Conservation (phyloP, 2,888 invertebrate species). For the Macrophya alboannulata region DNA sequence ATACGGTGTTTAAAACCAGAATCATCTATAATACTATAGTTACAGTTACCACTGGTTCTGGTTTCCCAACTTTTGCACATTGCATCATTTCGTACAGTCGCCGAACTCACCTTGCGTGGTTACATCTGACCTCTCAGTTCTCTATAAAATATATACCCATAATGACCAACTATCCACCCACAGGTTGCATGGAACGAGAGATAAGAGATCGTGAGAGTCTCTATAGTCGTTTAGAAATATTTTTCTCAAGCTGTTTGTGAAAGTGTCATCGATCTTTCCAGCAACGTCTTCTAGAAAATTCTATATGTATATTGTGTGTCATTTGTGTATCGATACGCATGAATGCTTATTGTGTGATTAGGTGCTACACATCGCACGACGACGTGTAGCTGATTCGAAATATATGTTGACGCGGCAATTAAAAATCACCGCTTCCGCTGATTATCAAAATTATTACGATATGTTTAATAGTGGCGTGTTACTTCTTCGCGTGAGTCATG, state of each 20-base stretch:
- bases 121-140: conserved; percentile 38
- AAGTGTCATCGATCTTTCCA: background rate
- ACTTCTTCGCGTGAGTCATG: conserved; percentile 46
- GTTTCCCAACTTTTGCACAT: conserved; percentile 22
- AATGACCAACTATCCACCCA: background rate
- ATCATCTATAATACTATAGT: conserved; percentile 24
- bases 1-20: conserved; percentile 29
- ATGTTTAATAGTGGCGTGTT: conserved; percentile 28
- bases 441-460: conserved; percentile 44
- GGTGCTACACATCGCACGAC: conserved; percentile 1
- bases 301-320: background rate
- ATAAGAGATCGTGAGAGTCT: background rate
- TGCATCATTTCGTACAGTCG: conserved; percentile 44
- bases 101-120: conserved; percentile 45
- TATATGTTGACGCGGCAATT: conserved; percentile 5
- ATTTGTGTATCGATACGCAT: conserved; percentile 10
- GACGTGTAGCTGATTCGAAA: background rate
- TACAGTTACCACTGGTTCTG: conserved; percentile 47
- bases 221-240: background rate
- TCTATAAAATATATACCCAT: conserved; percentile 13
- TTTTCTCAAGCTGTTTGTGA: background rate
- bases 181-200: background rate
- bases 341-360: conserved; percentile 32
- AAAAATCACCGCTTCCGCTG: conserved; percentile 31
- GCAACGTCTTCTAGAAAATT: conserved; percentile 10